phyloP scores from a whole-genome alignment of 2,888 invertebrate genomes.

The Eupithecia centaureata region DNA sequence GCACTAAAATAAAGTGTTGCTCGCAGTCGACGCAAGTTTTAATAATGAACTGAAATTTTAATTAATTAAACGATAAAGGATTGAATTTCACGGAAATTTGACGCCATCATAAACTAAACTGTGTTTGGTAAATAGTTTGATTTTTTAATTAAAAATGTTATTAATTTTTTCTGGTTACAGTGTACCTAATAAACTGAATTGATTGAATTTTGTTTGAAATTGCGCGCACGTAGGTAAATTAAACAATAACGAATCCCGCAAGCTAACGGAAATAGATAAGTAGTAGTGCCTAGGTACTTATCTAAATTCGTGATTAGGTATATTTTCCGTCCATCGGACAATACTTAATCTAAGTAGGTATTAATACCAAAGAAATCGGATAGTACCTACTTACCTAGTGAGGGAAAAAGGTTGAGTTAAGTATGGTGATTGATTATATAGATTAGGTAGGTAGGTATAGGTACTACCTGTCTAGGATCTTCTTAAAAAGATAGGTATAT shows the following conservation, averaged over 20 bases:
- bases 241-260: not conserved
- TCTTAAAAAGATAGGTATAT: too few relatives aligned
- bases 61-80: conserved; percentile 71
- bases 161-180: conserved; percentile 65
- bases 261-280: too few relatives aligned
- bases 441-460: too few relatives aligned
- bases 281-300: too few relatives aligned
- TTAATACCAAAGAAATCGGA: too few relatives aligned
- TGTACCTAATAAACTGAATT: conserved; percentile 29
- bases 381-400: too few relatives aligned
- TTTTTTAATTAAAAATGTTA: conserved; percentile 79
- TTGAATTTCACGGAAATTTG: conserved; percentile 80
- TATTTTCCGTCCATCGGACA: too few relatives aligned
- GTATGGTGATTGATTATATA: too few relatives aligned
- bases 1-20: conserved; percentile 61
- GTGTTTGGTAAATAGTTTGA: conserved; percentile 81
- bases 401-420: too few relatives aligned
- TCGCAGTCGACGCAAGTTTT: conserved; percentile 13
- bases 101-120: conserved; percentile 77
- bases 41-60: conserved; percentile 65
- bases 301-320: too few relatives aligned
- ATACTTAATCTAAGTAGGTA: too few relatives aligned
- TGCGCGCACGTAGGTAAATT: conserved; percentile 19
- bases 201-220: conserved; percentile 34
- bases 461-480: too few relatives aligned